A percentile compares a stretch with the other conserved stretches of the same genome.
phyloP scores from a whole-genome alignment of 2,797 vertebrate species.

The Miichthys miiuy region DNA sequence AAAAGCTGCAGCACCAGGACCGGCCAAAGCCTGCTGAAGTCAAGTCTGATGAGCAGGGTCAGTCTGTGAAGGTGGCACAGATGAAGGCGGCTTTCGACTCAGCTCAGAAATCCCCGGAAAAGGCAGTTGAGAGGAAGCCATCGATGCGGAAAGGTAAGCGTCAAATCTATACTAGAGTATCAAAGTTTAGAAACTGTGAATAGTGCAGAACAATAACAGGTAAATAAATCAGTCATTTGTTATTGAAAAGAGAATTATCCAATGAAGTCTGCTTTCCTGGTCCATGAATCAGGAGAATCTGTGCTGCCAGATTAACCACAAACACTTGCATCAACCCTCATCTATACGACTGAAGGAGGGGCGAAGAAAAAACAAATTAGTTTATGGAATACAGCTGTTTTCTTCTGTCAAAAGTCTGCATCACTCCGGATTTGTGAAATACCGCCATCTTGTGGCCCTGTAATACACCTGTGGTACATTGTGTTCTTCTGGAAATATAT shows the following conservation, averaged over 20 bases:
- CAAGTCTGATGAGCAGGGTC: conserved; percentile 79
- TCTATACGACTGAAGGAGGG: conserved; percentile 25
- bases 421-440: conserved; percentile 62
- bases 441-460: conserved; percentile 83
- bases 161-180: background rate
- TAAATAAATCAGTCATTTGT: conserved; percentile 29
- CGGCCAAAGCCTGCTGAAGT: conserved; percentile 77
- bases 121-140: conserved; percentile 79
- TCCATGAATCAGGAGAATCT: conserved; percentile 14
- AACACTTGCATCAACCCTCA: conserved; percentile 44
- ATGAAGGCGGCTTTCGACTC: conserved; percentile 87
- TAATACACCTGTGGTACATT: conserved; percentile 43
- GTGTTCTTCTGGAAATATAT: conserved; percentile 54
- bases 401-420: conserved; percentile 22
- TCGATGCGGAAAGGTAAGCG: conserved; percentile 85
- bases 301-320: conserved; percentile 33
- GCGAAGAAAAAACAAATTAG: conserved; percentile 21
- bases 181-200: background rate
- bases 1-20: conserved; percentile 84
- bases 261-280: conserved; percentile 19
- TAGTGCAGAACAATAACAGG: background rate
- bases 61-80: conserved; percentile 84
- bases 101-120: conserved; percentile 82
- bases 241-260: conserved; percentile 10
- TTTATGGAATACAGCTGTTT: conserved; percentile 62